phyloP scores from a whole-genome alignment of 2,888 invertebrate species.

The Mesorhabditis sp. region DNA sequence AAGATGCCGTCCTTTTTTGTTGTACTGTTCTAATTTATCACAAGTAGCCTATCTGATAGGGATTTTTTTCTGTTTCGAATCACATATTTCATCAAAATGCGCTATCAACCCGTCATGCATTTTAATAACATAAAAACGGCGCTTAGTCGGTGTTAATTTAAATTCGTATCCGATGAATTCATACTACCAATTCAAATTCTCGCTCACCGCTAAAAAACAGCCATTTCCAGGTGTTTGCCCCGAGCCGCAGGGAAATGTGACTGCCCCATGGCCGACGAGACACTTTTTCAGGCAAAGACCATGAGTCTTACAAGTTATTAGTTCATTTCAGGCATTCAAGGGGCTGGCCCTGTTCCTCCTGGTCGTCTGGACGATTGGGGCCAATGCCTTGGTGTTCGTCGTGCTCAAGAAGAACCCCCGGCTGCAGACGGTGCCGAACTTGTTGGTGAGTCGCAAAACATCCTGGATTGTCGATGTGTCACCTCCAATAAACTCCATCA shows the following conservation, averaged over 20 bases:
- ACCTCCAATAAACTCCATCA: not conserved
- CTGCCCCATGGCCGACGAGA: not conserved
- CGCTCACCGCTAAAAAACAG: too few species aligned
- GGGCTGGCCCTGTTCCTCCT: conserved; percentile 52
- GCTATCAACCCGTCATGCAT: too few species aligned
- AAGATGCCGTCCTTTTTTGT: too few species aligned
- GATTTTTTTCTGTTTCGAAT: too few species aligned
- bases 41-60: too few species aligned
- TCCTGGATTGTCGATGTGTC: not conserved
- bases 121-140: too few species aligned
- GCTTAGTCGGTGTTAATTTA: too few species aligned
- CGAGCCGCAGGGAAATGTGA: not conserved
- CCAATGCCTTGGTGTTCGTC: conserved; percentile 56
- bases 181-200: too few species aligned
- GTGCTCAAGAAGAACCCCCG: conserved; percentile 58
- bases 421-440: conserved; percentile 60
- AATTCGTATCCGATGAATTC: too few species aligned
- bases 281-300: not conserved
- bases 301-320: not conserved
- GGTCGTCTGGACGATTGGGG: conserved; percentile 56
- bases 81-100: too few species aligned
- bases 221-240: too few species aligned
- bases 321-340: conserved; percentile 44
- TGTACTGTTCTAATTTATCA: too few species aligned
- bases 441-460: conserved; percentile 53